Base-by-base conservation (phyloP, 1,140 invertebrate genomes). In the Lethrus apterus region DNA sequence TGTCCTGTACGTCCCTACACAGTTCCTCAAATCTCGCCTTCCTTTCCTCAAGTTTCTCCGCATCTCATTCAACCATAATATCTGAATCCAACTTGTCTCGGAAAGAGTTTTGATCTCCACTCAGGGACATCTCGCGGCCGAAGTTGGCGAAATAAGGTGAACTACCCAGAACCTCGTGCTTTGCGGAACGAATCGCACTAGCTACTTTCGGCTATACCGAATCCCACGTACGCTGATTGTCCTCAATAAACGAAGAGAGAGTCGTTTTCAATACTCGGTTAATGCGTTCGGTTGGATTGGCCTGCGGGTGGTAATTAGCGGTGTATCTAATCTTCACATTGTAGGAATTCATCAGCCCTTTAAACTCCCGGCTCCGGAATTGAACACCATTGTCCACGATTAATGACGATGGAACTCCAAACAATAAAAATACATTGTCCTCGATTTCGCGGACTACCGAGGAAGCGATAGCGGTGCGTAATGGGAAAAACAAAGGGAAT, bases 191-290 rank as follows among this genome's bases (percentile, higher is more conserved):
- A 19, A 40, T 10, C 4, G 36, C 36, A 40, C 36, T 20, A 8
- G 10, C 14, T 5, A 40, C 15, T 10, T 5, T 21, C 5, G 15
- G 14, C 10, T 20, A 24, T 5, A 11, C 4, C 26, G 4, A 10
- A 46, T 48, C 46, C 46, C 41, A 48, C 10, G 29, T 14, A 4
- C 46, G 43, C n/a, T 24, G 23, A 13, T 35, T 11, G 10, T 32
- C 38, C 0, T 40, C 21, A 2, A 53, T 2, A 34, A 36, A 56
- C 13, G 34, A 42, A 1, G 29, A n/a, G 10, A 57, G 44, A 38
- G 51, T 50, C 18, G 13, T 41, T 34, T 55, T 57, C n/a, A 57
- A 32, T 8, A 52, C 52, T 2, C 50, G 14, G 24, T 55, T 57
- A 0, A 46, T 20, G 7, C 52, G 8, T 30, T 57, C 54, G 4